These are phyloP conservation scores for Cephus sareptanus DNA, from an alignment of 2,888 invertebrate species.

Conservation along the genomic window DNA sequence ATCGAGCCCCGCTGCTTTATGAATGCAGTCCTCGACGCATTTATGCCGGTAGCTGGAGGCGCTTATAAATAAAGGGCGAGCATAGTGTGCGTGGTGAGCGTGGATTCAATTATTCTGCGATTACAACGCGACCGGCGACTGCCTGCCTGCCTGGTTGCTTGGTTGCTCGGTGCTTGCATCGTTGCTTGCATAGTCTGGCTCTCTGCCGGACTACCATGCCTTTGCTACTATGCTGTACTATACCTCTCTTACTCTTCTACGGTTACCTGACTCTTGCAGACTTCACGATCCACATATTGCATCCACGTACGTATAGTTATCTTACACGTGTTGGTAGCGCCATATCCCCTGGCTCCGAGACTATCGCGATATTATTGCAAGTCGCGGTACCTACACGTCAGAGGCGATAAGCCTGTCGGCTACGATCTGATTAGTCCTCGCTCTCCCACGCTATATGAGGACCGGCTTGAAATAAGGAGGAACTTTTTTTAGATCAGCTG, in stretches of 20 bases:
- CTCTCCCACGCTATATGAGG: slow-evolving; percentile 28
- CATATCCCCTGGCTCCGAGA: slow-evolving; percentile 11
- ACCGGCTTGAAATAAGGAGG: background rate
- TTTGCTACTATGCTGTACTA: background rate
- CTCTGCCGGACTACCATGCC: background rate
- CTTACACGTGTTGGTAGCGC: background rate
- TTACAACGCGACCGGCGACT: slow-evolving; percentile 49
- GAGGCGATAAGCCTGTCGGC: slow-evolving; percentile 37
- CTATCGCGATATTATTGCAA: slow-evolving; percentile 23
- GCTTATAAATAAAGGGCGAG: slow-evolving; percentile 59
- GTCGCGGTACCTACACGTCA: slow-evolving; percentile 10
- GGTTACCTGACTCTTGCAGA: background rate
- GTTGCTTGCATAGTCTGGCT: background rate
- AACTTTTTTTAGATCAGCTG: background rate
- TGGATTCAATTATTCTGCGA: slow-evolving; percentile 63
- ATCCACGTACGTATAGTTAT: background rate
- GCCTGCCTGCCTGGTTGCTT: slow-evolving; percentile 18
- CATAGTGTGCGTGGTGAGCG: slow-evolving; percentile 34
- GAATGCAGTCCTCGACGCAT: slow-evolving; percentile 58
- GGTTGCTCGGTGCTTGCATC: background rate
- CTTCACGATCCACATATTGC: background rate
- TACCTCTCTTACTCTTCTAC: background rate
- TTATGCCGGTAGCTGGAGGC: slow-evolving; percentile 55
- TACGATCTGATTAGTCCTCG: slow-evolving; percentile 37
- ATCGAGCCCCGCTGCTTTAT: slow-evolving; percentile 45